These are phyloP conservation scores for Noturus placidus DNA, from an alignment of 2,113 vertebrate species.

Conservation along the genomic window DNA sequence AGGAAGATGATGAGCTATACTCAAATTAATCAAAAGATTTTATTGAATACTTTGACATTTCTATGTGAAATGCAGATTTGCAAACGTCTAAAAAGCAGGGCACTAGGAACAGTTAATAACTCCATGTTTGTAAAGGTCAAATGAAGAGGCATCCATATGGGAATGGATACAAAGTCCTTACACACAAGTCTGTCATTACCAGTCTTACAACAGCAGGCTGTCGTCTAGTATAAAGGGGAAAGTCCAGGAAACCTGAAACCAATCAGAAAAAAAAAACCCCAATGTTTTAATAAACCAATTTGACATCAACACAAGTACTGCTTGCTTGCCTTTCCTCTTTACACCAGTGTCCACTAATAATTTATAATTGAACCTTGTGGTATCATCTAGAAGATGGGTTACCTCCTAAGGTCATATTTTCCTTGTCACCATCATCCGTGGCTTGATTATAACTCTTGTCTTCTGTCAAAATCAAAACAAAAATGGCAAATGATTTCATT, in stretches of 20 bases:
- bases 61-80: background rate
- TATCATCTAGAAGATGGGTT: background rate
- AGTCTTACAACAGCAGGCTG: background rate
- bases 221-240: background rate
- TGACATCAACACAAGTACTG: background rate
- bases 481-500: background rate
- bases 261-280: background rate
- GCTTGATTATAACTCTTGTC: background rate
- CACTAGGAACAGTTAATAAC: background rate
- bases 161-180: background rate
- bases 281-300: background rate
- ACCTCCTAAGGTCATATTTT: background rate
- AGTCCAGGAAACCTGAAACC: background rate
- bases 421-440: background rate
- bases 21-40: background rate
- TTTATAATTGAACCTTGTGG: background rate
- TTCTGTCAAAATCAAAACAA: background rate
- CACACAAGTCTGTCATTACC: background rate
- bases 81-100: background rate
- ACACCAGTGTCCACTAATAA: background rate
- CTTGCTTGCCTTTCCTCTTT: background rate
- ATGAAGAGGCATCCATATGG: background rate
- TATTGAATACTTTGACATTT: background rate
- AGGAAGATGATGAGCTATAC: background rate
- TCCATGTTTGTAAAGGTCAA: constrained; percentile 5